Evolutionary conservation across 2,888 invertebrate genomes (phyloP).

Genomic region (Rhagonycha fulva): DNA sequence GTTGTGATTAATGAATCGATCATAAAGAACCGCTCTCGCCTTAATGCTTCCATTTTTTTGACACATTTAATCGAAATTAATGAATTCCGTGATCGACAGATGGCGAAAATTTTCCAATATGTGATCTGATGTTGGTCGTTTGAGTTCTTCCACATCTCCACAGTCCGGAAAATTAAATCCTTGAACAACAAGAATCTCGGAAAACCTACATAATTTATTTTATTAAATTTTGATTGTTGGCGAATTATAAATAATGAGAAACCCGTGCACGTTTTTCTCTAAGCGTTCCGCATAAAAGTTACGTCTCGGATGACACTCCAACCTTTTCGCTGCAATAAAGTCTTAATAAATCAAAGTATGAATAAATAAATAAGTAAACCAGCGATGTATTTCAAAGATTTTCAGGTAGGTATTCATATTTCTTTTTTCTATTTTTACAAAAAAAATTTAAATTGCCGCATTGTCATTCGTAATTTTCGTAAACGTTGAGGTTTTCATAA

Average conservation of each 20-base stretch:
- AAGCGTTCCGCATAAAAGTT: not conserved
- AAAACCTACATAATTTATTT: not conserved
- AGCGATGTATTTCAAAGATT: not conserved
- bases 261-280: no score
- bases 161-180: not conserved
- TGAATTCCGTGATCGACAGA: not conserved
- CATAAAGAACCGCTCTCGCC: not conserved
- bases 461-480: not conserved
- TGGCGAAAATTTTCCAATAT: not conserved
- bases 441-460: no score
- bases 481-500: not conserved
- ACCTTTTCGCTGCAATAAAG: not conserved
- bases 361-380: not conserved
- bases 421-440: not conserved
- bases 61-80: not conserved
- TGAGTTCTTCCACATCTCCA: not conserved
- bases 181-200: not conserved
- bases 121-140: not conserved
- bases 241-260: no score
- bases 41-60: not conserved
- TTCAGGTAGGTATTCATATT: not conserved
- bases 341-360: not conserved
- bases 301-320: not conserved
- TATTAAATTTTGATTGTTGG: not conserved
- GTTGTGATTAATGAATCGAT: not conserved